Conservation (phyloP, 2,113 vertebrate genomes). For the Ochotona curzoniae region DNA sequence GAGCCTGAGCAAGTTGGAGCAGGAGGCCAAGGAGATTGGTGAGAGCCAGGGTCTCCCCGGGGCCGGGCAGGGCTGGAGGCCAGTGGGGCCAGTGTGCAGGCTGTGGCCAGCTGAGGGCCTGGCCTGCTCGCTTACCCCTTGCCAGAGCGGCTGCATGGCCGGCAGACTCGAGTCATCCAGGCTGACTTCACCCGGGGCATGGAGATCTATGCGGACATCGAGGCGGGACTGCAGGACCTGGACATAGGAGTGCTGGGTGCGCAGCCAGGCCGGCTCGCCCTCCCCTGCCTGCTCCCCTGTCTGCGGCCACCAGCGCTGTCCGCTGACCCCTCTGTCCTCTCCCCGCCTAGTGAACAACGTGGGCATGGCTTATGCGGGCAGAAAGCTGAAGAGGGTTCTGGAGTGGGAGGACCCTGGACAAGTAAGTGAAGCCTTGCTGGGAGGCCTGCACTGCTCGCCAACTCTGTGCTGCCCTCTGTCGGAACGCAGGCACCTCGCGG, state of each 20-base stretch:
- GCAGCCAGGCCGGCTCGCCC: not conserved
- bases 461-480: slow-evolving; percentile 12
- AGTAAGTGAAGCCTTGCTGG: not conserved
- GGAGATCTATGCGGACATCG: slow-evolving; percentile 84
- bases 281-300: not conserved
- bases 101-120: not conserved
- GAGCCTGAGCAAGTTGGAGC: slow-evolving; percentile 82
- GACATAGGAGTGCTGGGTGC: slow-evolving; percentile 89
- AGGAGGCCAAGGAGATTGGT: slow-evolving; percentile 87
- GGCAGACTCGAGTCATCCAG: slow-evolving; percentile 83
- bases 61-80: not conserved
- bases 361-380: rapidly evolving
- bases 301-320: no score
- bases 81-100: no score
- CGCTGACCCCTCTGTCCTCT: not conserved
- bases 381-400: rapidly evolving
- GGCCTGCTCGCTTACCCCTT: not conserved
- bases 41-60: slow-evolving; percentile 14
- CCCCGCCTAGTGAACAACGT: slow-evolving; percentile 53
- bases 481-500: not conserved
- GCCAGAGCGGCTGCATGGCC: slow-evolving; percentile 82
- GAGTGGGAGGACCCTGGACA: not conserved
- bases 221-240: slow-evolving; percentile 81
- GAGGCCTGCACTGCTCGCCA: not conserved
- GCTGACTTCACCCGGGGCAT: slow-evolving; percentile 86